Conservation (phyloP, 2,888 invertebrate species). For the Andrena marginata region DNA sequence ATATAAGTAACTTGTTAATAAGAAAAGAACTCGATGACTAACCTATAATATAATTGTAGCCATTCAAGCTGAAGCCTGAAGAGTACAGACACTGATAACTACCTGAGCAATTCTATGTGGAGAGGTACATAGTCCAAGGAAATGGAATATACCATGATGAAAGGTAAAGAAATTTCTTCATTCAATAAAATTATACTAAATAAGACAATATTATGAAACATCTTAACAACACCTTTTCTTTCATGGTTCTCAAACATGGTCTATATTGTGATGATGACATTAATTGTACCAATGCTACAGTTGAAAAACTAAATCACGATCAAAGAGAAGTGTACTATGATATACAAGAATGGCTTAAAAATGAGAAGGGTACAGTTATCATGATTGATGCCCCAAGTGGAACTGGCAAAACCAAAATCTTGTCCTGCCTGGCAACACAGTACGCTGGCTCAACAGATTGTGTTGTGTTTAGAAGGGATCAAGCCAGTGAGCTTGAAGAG, state of each 20-base stretch:
- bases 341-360: neutral
- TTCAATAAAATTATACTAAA: neutral
- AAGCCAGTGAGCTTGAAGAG: slow-evolving; percentile 18
- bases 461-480: slow-evolving; percentile 23
- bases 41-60: slow-evolving; percentile 13
- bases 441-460: fast-evolving
- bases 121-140: neutral
- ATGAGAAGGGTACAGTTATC: neutral
- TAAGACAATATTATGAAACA: neutral
- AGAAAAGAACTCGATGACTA: neutral
- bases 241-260: neutral
- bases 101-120: neutral
- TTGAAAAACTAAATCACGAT: neutral
- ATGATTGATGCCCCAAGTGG: slow-evolving; percentile 19
- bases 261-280: neutral
- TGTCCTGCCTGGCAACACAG: neutral
- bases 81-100: neutral
- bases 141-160: neutral
- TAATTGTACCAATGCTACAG: neutral
- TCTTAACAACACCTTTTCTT: neutral
- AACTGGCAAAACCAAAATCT: slow-evolving; percentile 32
- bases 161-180: slow-evolving; percentile 7
- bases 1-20: neutral
- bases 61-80: neutral
- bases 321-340: neutral